These are phyloP conservation scores for Fragum fragum DNA, from an alignment of 2,888 invertebrate species.

Conservation along the genomic window DNA sequence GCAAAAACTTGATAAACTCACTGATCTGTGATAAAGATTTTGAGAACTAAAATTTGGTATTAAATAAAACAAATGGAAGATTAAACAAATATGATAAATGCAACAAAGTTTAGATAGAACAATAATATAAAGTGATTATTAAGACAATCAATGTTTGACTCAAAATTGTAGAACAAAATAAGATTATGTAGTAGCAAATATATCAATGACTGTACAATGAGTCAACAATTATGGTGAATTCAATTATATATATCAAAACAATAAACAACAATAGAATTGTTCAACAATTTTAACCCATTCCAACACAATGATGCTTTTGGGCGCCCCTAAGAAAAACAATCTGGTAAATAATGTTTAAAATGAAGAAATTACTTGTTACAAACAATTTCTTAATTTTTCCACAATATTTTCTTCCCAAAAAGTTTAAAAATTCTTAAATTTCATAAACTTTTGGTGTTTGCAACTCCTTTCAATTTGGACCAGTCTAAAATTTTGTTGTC, in stretches of 20 bases:
- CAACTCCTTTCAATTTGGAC: too few relatives aligned
- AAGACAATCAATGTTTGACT: constrained; percentile 4
- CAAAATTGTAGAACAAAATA: background rate
- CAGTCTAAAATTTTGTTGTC: too few relatives aligned
- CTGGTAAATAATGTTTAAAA: too few relatives aligned
- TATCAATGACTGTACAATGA: constrained; percentile 10
- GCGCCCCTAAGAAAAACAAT: too few relatives aligned
- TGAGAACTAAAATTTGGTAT: constrained; percentile 5
- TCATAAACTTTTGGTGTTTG: too few relatives aligned
- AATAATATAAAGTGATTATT: background rate
- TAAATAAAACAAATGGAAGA: constrained; percentile 8
- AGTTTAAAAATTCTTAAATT: too few relatives aligned
- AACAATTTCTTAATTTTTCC: too few relatives aligned
- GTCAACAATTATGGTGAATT: background rate
- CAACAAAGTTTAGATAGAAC: constrained; percentile 7
- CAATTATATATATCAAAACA: background rate
- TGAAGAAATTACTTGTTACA: too few relatives aligned
- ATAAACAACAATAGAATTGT: background rate
- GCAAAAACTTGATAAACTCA: background rate
- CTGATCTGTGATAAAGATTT: constrained; percentile 15
- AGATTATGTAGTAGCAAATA: background rate
- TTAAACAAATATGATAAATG: background rate
- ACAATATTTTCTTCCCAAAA: too few relatives aligned
- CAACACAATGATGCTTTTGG: too few relatives aligned
- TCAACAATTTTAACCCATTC: too few relatives aligned